Conservation (phyloP, 2,888 invertebrate genomes). For the Cephus spinipes region DNA sequence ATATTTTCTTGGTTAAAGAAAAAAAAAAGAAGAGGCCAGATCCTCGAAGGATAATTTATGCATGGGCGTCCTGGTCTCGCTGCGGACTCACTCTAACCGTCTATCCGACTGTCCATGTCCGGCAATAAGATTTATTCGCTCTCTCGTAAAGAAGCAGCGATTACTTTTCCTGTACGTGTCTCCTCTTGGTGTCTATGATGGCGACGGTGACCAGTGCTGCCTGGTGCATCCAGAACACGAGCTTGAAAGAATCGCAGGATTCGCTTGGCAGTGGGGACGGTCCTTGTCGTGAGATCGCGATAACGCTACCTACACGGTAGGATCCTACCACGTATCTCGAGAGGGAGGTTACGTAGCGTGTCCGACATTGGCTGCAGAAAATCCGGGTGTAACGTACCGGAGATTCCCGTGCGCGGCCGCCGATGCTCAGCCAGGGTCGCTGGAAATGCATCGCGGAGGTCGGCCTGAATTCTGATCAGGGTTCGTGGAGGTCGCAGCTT, state of each 20-base stretch:
- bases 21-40: constrained; percentile 6
- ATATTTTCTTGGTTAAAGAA: constrained; percentile 13
- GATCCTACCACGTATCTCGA: not conserved
- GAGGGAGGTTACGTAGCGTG: not conserved
- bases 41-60: constrained; percentile 24
- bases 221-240: not conserved
- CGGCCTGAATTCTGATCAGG: not conserved
- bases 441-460: not conserved
- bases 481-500: not conserved
- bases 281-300: not conserved
- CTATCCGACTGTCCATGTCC: not conserved
- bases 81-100: not conserved
- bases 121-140: constrained; percentile 1
- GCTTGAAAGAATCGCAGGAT: not conserved
- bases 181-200: not conserved
- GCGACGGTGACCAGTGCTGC: not conserved
- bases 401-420: not conserved
- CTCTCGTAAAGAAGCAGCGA: not conserved
- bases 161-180: not conserved
- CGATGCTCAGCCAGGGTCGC: not conserved
- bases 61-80: constrained; percentile 8
- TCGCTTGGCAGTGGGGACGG: not conserved
- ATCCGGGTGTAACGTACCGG: not conserved
- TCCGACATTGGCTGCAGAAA: not conserved
- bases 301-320: not conserved